A percentile compares a stretch with the other conserved stretches of the same genome.
These are phyloP conservation scores for Desmophyllum pertusum DNA, from an alignment of 92 coral and sea anemone species.

Conservation along the genomic window DNA sequence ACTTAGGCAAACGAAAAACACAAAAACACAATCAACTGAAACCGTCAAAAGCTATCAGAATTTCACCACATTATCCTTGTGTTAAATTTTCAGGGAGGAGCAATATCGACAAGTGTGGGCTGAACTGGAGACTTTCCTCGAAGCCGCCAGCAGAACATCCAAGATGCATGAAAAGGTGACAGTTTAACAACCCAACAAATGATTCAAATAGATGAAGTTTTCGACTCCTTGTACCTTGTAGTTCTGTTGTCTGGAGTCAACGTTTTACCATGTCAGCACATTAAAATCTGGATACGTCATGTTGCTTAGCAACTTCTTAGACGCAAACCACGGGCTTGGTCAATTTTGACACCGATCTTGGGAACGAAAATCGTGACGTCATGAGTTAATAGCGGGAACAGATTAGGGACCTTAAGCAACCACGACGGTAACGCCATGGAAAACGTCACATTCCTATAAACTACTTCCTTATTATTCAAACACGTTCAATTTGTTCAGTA, in stretches of 20 bases:
- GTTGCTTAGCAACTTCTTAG: neutral
- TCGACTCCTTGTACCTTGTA: too few relatives aligned
- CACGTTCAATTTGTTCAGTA: too few relatives aligned
- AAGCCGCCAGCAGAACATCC: slow-evolving; percentile 87
- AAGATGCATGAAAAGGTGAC: slow-evolving; percentile 94
- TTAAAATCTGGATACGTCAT: too few relatives aligned
- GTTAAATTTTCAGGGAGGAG: slow-evolving; percentile 76
- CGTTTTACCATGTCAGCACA: too few relatives aligned
- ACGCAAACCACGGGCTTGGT: neutral
- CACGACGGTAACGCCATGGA: too few relatives aligned
- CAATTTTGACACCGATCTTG: neutral
- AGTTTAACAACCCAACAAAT: too few relatives aligned
- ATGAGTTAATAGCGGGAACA: neutral
- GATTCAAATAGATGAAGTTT: neutral
- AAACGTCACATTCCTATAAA: too few relatives aligned
- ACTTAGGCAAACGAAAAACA: neutral
- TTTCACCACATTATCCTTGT: neutral
- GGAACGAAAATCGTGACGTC: neutral
- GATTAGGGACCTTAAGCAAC: too few relatives aligned
- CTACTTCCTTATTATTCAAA: too few relatives aligned
- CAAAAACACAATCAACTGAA: too few relatives aligned
- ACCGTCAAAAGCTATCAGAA: too few relatives aligned
- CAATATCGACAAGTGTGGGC: slow-evolving; percentile 97
- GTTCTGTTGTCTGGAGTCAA: too few relatives aligned
- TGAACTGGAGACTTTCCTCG: slow-evolving; percentile 88